Base-by-base conservation (phyloP, 2,888 invertebrate species). In the Euzetes globulus region DNA sequence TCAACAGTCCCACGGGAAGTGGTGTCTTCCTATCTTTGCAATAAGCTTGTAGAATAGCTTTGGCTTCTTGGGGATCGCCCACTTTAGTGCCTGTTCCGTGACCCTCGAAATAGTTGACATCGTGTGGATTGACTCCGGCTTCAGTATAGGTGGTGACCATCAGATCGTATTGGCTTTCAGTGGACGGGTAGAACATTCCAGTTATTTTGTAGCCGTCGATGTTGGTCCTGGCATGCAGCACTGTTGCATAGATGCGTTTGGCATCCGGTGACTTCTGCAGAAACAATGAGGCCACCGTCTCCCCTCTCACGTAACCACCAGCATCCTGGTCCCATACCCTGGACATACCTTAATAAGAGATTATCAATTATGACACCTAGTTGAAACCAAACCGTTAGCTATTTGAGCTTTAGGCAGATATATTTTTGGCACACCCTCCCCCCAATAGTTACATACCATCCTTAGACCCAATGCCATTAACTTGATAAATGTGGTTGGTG, bases 1-100 rank as follows among this genome's bases (percentile, higher is more conserved):
- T 98, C 0, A 97, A 92, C 0, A 97, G 96, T n/a, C 98, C 98
- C 80, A 99, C 88, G 63, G 95, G 84, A 65, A 99, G 86, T 7
- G 96, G 94, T 41, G 84, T 84, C 13, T 41, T 13, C 13, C 41
- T 41, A 76, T 86, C 85, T 65, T 94, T 88, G n/a, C 72, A 72
- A 29, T 68, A 68, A 6, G 68, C 68, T 17, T 74, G n/a, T n/a
- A 65, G 13, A 75, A 86, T 84, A 41, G 84, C 82, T 79, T 84
- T 84, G 25, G 84, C 81, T 79, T 86, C 86, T 78, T 85, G 84
- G 6, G 85, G 85, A 79, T 86, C 86, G 47, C 86, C 82, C 60
- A 81, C 80, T 86, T 85, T 84, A 19, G 86, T 86, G 75, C 98
- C 98, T 27, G 98, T 98, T 73, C 98, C 98, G 84, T 99, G 98